Evolutionary conservation across 1,140 invertebrate genomes (phyloP), one percentile per base, ranked within the genome.

Genomic region (Bombus superbus): DNA sequence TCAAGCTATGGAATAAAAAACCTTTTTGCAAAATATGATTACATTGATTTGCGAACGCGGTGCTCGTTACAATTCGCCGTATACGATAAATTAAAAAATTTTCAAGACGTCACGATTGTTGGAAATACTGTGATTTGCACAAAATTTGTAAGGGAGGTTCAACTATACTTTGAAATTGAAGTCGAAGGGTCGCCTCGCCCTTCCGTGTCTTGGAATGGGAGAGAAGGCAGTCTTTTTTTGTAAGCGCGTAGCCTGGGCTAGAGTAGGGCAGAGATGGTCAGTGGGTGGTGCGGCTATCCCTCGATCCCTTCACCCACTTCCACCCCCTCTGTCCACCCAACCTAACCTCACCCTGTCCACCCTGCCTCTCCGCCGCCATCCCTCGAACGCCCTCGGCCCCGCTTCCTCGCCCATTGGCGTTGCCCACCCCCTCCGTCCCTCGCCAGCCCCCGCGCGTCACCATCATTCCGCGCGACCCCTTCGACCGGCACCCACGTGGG

Each of bases 381-480:
- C 68, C 35, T 66, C 68, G 81, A 83, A 25, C 79, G 77, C 76
- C 75, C 81, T 77, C 90, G 73, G 74, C 83, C 75, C 78, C 86
- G 79, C 68, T 85, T 73, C 75, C 86, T 81, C 88, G 81, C 74
- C 86, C 71, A 89, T 81, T 86, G 78, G 59, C 82, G 78, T 75
- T 85, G 80, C 68, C 73, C 66, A 81, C 81, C 72, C 71, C 42
- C 57, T 44, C 42, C n/a, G n/a, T 57, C 47, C 69, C 86, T 71
- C 74, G 73, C 83, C 81, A 82, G 83, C 74, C 85, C 83, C 85
- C 85, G 83, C 90, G 88, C 92, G 90, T 92, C 92, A 92, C 92
- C 93, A 89, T 93, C 93, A 90, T 92, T 94, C 92, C 92, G 91
- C 91, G 88, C 93, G 93, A 94, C 93, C 94, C 93, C 94, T 94